These are phyloP conservation scores for Cyanoramphus novaezelandiae DNA, from an alignment of 2,113 vertebrate genomes.

Conservation along the genomic window DNA sequence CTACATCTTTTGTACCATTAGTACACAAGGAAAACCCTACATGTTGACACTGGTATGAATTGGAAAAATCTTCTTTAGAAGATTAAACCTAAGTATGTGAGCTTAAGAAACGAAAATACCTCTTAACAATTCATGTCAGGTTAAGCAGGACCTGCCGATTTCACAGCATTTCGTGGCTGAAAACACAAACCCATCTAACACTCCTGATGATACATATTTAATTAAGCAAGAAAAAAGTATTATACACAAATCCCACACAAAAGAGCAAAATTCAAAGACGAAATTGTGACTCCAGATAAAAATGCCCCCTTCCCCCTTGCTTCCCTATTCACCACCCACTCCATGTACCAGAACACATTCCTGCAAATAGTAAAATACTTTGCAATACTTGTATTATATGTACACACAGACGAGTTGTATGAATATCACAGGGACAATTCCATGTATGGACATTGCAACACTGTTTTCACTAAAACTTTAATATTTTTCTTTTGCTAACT, in stretches of 20 bases:
- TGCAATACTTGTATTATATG: neutral
- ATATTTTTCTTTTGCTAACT: neutral
- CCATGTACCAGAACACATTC: neutral
- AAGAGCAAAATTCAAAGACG: neutral
- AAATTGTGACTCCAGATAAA: neutral
- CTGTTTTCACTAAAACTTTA: neutral
- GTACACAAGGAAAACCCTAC: neutral
- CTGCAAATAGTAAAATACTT: neutral
- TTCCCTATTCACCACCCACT: neutral
- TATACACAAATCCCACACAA: neutral
- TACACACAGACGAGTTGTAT: neutral
- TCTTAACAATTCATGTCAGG: neutral
- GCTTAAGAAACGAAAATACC: neutral
- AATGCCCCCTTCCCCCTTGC: neutral
- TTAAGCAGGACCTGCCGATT: neutral
- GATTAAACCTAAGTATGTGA: neutral
- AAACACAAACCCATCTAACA: neutral
- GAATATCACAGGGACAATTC: neutral
- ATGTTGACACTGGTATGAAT: neutral
- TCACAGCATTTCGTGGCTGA: neutral
- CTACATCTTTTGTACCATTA: neutral
- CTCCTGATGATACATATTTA: neutral
- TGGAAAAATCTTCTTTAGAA: neutral
- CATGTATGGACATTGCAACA: neutral
- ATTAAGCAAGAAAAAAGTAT: neutral